Evolutionary conservation across 2,797 vertebrate species (phyloP).

Genomic region (Onychomys arenicola): DNA sequence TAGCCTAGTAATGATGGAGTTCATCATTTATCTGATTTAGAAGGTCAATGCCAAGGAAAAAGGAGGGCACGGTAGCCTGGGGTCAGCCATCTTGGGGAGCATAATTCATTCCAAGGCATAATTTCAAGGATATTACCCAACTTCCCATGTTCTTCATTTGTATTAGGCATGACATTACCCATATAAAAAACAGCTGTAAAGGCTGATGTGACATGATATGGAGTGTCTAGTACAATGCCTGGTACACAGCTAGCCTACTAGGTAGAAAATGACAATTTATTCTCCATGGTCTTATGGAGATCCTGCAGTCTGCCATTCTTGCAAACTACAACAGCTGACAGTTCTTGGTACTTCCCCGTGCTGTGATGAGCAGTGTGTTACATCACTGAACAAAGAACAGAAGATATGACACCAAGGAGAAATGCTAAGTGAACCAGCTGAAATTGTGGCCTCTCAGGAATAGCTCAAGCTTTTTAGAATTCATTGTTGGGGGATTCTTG

Average conservation of each 20-base stretch:
- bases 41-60: background rate
- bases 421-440: background rate
- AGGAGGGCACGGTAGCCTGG: background rate
- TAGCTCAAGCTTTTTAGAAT: background rate
- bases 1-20: no score
- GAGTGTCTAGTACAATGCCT: background rate
- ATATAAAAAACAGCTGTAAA: background rate
- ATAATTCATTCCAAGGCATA: background rate
- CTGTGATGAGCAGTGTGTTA: background rate
- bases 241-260: background rate
- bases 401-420: background rate
- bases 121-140: background rate
- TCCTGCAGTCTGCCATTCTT: background rate
- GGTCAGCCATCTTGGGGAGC: background rate
- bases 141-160: background rate
- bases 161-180: background rate
- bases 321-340: background rate
- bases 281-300: background rate
- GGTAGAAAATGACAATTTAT: background rate
- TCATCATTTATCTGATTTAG: background rate
- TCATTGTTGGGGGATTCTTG: accelerated
- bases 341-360: no score
- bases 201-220: background rate
- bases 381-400: background rate
- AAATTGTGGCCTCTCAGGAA: background rate